Evolutionary conservation across 1,140 invertebrate species (phyloP), one percentile per base, ranked within the genome.

Genomic region (Acromyrmex heyeri): DNA sequence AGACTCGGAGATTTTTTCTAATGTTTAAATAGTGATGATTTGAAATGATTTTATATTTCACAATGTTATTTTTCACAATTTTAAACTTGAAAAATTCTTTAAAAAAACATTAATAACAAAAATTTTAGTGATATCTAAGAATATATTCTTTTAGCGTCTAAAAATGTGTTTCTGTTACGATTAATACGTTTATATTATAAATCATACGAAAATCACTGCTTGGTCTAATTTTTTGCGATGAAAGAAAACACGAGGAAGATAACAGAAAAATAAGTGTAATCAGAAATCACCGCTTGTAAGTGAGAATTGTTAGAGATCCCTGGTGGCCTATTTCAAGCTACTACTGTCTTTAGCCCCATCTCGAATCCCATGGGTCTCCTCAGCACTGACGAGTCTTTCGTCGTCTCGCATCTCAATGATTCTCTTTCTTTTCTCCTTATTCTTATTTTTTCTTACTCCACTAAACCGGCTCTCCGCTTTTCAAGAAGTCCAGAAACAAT

Each of bases 201-300:
- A 38, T 61, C 21, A 4, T 44, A 57, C 44, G 30, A 14, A 81
- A 69, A 64, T 64, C 57, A 67, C 87, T 50, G 75, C n/a, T n/a
- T 57, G 53, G 78, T 59, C 61, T 30, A 78, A 72, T 89, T 89
- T 44, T 21, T 59, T 34, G 16, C 14, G 10, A 10, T 18, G 1
- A 67, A 81, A 86, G 77, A 88, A 90, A 72, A 83, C 53, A 34
- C 24, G 24, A 55, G 14, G 48, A 30, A 16, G 38, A 27, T 34
- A 21, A 55, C 24, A 18, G 61, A n/a, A n/a, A 75, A 72, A 57
- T 61, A 70, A 62, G 38, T 50, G 69, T 91, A 88, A 91, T 91
- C 85, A 90, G 87, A 91, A 91, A 91, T 91, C 88, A 90, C 81
- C 88, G 77, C 53, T 91, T 90, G 88, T 86, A 87, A 89, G 72